These are phyloP conservation scores for Ceuthmochares aereus DNA, from an alignment of 2,113 vertebrate genomes.

Conservation along the genomic window DNA sequence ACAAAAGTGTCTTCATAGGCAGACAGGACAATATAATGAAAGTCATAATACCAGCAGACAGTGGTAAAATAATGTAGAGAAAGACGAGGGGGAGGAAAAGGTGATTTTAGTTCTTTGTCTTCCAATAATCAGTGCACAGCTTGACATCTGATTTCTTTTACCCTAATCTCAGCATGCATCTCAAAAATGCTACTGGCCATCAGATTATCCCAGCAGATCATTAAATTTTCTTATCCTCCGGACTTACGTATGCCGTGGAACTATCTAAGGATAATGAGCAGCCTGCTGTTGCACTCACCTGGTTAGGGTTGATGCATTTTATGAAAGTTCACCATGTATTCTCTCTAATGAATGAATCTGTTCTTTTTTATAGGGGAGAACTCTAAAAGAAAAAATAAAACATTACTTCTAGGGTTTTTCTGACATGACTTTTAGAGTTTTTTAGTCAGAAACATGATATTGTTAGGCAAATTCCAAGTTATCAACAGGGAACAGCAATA, in stretches of 20 bases:
- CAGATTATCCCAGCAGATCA: conserved; percentile 61
- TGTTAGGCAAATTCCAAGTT: background rate
- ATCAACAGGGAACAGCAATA: background rate
- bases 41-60: conserved; percentile 7
- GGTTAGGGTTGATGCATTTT: conserved; percentile 21
- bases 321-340: conserved; percentile 28
- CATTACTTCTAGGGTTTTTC: background rate
- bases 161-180: conserved; percentile 61
- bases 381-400: background rate
- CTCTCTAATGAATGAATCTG: conserved; percentile 38
- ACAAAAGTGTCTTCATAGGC: background rate
- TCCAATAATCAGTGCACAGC: conserved; percentile 44
- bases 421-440: background rate
- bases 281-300: conserved; percentile 62
- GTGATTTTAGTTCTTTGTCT: conserved; percentile 48
- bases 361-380: conserved; percentile 11
- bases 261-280: conserved; percentile 58
- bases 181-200: conserved; percentile 60
- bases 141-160: conserved; percentile 55
- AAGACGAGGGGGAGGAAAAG: background rate
- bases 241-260: conserved; percentile 19
- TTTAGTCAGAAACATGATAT: background rate
- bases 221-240: conserved; percentile 46
- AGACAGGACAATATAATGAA: conserved; percentile 16
- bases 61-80: background rate